Base-by-base conservation (phyloP, 2,797 vertebrate genomes). In the Microtus agrestis region DNA sequence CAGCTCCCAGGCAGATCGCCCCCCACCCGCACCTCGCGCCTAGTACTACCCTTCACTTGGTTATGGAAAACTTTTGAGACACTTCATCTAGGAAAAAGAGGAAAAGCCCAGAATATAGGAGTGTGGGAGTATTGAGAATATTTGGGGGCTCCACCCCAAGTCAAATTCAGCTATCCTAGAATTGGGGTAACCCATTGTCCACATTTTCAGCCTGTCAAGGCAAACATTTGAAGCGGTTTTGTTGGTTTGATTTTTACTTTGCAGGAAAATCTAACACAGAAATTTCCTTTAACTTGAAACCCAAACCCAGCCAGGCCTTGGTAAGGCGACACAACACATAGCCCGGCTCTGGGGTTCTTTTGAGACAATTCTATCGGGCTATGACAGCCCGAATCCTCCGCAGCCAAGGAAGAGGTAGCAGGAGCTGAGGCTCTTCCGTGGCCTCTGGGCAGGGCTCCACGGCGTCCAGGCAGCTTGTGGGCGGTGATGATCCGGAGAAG, bases 241-340 rank as follows among this genome's bases (percentile, higher is more conserved):
- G 71, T 92, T 88, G 67, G 29, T 63, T 69, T 69, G 86, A 80
- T 85, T 96, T 79, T 87, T 89, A 91, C 51, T 95, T 92, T 73
- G 71, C 89, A 73, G 74, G 61, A 27, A 89, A 93, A 93, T 90
- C 31, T 54, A 91, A 94, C 67, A 43, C 2, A 27, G n/a, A 82
- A 84, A 29, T 90, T 90, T 56, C 74, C 82, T 27, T 17, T 56
- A 86, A 73, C 17, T 63, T 3, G 81, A 87, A 95, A 48, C 77
- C 5, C 5, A 85, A 82, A n/a, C 77, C 15, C 1, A 63, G 80
- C 15, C 1, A 63, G 80, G 84, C 46, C 91, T 92, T 14, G 48
- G 56, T 11, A 5, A 23, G 0, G 1, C 25, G 43, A 79, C 65
- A 1, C 1, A 10, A 19, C 34, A 34, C 19, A 15, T 61, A 25